phyloP scores from a whole-genome alignment of 2,888 invertebrate genomes.

The Corythucha ciliata region DNA sequence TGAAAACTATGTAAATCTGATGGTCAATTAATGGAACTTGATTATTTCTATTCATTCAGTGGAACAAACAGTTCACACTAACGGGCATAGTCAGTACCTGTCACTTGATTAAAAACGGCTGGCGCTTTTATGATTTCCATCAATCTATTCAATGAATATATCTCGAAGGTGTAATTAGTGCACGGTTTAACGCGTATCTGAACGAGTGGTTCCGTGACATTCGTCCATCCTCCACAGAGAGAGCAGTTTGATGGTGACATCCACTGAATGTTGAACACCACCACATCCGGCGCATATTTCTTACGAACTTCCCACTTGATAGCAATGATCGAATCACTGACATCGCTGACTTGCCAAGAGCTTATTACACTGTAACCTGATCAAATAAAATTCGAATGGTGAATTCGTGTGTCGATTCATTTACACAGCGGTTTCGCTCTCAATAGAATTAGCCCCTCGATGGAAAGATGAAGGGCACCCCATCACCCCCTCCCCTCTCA shows the following conservation, averaged over 20 bases:
- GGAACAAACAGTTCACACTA: not conserved
- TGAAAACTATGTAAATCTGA: not conserved
- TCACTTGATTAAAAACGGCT: not conserved
- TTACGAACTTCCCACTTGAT: not conserved
- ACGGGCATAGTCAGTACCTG: not conserved
- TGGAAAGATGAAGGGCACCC: too few species aligned
- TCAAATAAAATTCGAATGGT: too few species aligned
- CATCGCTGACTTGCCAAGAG: not conserved
- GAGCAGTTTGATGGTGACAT: not conserved
- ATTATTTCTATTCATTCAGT: not conserved
- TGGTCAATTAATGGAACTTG: not conserved
- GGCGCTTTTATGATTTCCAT: not conserved
- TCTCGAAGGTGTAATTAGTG: slow-evolving; percentile 16
- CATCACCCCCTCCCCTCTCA: too few species aligned
- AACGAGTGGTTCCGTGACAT: not conserved
- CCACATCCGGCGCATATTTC: not conserved
- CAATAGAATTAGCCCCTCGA: too few species aligned
- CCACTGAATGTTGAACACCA: not conserved
- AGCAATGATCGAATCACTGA: not conserved
- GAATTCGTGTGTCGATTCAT: too few species aligned
- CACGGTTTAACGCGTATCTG: slow-evolving; percentile 9
- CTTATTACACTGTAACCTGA: not conserved
- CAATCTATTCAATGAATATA: slow-evolving; percentile 7
- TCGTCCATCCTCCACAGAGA: not conserved
- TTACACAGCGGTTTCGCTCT: too few species aligned